A percentile compares a stretch with the other conserved stretches of the same genome.
Conservation (phyloP, 1,140 invertebrate species). For the Drosophila bocqueti region DNA sequence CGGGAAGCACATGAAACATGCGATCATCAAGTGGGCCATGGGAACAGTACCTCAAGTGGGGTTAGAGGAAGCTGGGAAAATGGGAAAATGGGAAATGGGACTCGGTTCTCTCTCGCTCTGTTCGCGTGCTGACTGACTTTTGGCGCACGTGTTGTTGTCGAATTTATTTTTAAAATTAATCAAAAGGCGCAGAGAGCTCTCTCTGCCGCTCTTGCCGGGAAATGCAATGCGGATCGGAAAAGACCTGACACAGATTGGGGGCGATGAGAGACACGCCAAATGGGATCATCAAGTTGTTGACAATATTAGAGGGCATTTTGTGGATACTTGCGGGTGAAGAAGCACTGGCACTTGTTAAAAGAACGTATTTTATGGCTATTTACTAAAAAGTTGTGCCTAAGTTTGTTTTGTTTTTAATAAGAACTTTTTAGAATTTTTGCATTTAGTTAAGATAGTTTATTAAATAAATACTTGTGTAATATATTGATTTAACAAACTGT, state of each 20-base stretch:
- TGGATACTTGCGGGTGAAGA: neutral
- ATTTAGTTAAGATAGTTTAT: neutral
- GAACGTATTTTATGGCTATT: neutral
- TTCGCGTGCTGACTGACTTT: slow-evolving; percentile 27
- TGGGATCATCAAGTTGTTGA: slow-evolving; percentile 53
- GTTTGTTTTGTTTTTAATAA: neutral
- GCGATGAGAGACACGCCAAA: slow-evolving; percentile 47
- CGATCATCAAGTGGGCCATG: slow-evolving; percentile 38
- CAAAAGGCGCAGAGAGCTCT: slow-evolving; percentile 45
- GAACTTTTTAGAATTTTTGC: neutral
- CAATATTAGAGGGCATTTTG: slow-evolving; percentile 26
- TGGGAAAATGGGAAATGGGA: slow-evolving; percentile 5
- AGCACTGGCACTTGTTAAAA: neutral
- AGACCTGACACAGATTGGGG: slow-evolving; percentile 22
- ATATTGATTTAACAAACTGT: neutral
- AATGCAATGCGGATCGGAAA: slow-evolving; percentile 39
- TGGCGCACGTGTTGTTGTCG: slow-evolving; percentile 64
- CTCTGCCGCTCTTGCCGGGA: slow-evolving; percentile 14
- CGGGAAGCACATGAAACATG: slow-evolving; percentile 6
- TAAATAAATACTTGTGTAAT: neutral
- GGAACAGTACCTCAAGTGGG: slow-evolving; percentile 7
- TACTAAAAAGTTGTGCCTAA: neutral
- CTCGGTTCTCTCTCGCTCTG: slow-evolving; percentile 9
- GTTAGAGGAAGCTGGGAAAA: slow-evolving; percentile 18
- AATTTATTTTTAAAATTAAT: slow-evolving; percentile 81